Conservation (phyloP, 2,113 vertebrate species). For the Dipodomys stephensi region DNA sequence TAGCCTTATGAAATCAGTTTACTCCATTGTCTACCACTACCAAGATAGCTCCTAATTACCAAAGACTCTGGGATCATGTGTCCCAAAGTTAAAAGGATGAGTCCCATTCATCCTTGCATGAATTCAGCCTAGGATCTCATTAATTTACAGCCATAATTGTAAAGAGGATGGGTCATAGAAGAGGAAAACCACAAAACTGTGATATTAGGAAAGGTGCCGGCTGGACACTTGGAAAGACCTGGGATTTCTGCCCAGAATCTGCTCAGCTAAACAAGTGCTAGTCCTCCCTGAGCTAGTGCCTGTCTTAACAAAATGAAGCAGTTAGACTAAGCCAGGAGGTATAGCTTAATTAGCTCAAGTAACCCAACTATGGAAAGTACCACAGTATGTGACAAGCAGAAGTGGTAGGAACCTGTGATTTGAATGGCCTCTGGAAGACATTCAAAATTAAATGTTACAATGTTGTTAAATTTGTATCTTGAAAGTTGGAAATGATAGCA, state of each 20-base stretch:
- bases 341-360: neutral
- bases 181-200: neutral
- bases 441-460: conserved; percentile 32
- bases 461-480: neutral
- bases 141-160: neutral
- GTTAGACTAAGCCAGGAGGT: neutral
- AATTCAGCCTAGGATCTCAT: neutral
- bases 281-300: neutral
- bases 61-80: neutral
- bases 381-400: neutral
- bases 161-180: neutral
- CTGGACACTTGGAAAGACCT: neutral
- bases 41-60: neutral
- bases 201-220: neutral
- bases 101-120: neutral
- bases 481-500: conserved; percentile 21
- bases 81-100: neutral
- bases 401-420: neutral
- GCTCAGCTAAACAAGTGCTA: neutral
- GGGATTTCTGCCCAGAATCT: neutral
- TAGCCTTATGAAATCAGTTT: neutral
- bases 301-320: neutral
- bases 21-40: neutral
- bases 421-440: neutral
- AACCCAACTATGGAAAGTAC: neutral